phyloP scores from a whole-genome alignment of 2,888 invertebrate species.

The Tachina fera region DNA sequence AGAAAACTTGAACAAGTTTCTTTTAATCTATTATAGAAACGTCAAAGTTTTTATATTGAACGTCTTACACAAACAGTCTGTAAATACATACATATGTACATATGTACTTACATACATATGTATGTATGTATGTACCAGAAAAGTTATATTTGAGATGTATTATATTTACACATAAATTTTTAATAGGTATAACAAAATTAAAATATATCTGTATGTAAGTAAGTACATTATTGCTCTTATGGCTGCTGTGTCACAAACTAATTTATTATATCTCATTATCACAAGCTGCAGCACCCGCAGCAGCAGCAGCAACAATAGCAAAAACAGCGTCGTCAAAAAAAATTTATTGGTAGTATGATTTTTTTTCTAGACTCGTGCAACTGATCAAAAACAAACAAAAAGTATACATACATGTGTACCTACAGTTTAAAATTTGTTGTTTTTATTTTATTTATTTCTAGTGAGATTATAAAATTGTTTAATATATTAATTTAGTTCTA shows the following conservation, averaged over 20 bases:
- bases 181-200: no score
- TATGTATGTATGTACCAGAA: neutral
- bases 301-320: neutral
- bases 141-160: neutral
- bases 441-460: conserved; percentile 20
- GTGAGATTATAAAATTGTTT: conserved; percentile 11
- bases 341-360: neutral
- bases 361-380: conserved; percentile 4
- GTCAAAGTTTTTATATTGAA: no score
- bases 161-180: neutral
- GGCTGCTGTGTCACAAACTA: conserved; percentile 12
- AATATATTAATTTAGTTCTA: conserved; percentile 65
- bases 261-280: conserved; percentile 35
- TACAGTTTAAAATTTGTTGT: conserved; percentile 14
- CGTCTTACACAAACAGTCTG: no score
- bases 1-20: no score
- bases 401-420: neutral
- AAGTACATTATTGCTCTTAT: neutral
- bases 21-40: no score
- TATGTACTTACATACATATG: no score
- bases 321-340: neutral
- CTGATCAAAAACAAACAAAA: conserved; percentile 15
- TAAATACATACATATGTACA: no score
- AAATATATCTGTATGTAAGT: neutral
- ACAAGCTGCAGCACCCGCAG: conserved; percentile 13